Evolutionary conservation across 2,113 vertebrate genomes (phyloP), one percentile per base, ranked within the genome.

Genomic region (Rhabdornis inornatus): DNA sequence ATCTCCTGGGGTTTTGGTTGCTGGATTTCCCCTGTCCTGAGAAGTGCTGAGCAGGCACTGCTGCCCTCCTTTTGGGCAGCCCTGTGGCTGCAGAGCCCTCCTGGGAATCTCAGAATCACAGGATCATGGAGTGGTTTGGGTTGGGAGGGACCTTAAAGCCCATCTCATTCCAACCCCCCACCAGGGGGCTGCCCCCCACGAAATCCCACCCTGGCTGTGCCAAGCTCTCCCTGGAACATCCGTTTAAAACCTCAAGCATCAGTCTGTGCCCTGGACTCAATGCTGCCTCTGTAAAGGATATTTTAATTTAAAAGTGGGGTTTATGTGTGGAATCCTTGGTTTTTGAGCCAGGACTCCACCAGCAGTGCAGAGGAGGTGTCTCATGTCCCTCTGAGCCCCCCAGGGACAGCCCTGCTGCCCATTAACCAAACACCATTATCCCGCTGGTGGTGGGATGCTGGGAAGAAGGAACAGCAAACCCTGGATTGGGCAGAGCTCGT

Each of bases 121-220:
- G 85, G 52, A 64, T 50, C 49, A 3, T 1, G 0, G 55, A 5
- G 7, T 2, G 40, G 9, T 56, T 63, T 49, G 49, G n/a, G 1
- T 56, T 56, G 49, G 42, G 8, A 49, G 35, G 65, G 50, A 27
- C 18, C 44, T 11, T 2, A 22, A 42, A 49, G 18, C 33, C 18
- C 66, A 18, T 23, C 59, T 50, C 25, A 18, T 15, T 35, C 22
- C 86, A 56, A 6, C 7, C 17, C 24, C 50, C 42, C 13, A 31
- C 25, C 56, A 18, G 0, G 1, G 65, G 65, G 57, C 65, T 71
- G 49, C 6, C 42, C 20, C 39, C 50, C 44, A 13, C 0, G 1
- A 33, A 65, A 65, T 44, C 76, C 68, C 39, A 25, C 23, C 59
- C 53, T 23, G 35, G 49, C 0, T 1, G 8, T 31, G 37, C 35